These are phyloP conservation scores for Drosophila sp. DNA, from an alignment of 1,140 invertebrate species.

Conservation along the genomic window DNA sequence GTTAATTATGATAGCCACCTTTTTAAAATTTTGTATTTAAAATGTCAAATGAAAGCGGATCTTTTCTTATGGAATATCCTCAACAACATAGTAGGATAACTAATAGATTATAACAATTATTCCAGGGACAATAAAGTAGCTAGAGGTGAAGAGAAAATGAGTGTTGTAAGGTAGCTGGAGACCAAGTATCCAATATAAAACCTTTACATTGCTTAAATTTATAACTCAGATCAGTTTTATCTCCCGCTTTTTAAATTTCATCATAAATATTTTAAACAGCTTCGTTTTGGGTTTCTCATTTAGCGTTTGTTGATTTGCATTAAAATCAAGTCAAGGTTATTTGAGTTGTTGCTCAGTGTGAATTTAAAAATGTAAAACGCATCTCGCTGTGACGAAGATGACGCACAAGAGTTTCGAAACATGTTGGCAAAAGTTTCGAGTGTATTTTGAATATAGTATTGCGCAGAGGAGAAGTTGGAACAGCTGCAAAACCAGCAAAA, in stretches of 20 bases:
- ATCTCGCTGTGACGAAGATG: constrained; percentile 43
- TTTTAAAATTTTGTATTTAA: too few relatives aligned
- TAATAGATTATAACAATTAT: too few relatives aligned
- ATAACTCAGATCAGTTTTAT: constrained; percentile 1
- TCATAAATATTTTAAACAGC: constrained; percentile 51
- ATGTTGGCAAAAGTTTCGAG: constrained; percentile 29
- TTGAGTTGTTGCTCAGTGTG: constrained; percentile 19
- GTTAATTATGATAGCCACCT: too few relatives aligned
- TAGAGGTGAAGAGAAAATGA: too few relatives aligned
- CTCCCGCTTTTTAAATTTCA: constrained; percentile 46
- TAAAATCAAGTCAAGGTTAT: constrained; percentile 74
- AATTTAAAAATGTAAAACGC: constrained; percentile 26
- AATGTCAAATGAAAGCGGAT: too few relatives aligned
- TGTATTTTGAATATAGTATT: constrained; percentile 3
- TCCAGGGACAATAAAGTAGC: too few relatives aligned
- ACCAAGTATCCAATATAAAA: constrained; percentile 2
- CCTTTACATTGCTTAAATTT: constrained; percentile 16
- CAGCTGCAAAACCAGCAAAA: constrained; percentile 52
- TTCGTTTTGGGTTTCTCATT: constrained; percentile 38
- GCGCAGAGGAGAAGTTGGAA: background rate
- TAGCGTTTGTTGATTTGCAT: constrained; percentile 61
- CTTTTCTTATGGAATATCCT: too few relatives aligned
- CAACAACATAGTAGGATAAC: too few relatives aligned
- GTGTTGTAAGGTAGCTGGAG: too few relatives aligned
- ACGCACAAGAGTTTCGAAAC: constrained; percentile 61